Conservation (phyloP, 2,888 invertebrate species). For the Spisula solida region DNA sequence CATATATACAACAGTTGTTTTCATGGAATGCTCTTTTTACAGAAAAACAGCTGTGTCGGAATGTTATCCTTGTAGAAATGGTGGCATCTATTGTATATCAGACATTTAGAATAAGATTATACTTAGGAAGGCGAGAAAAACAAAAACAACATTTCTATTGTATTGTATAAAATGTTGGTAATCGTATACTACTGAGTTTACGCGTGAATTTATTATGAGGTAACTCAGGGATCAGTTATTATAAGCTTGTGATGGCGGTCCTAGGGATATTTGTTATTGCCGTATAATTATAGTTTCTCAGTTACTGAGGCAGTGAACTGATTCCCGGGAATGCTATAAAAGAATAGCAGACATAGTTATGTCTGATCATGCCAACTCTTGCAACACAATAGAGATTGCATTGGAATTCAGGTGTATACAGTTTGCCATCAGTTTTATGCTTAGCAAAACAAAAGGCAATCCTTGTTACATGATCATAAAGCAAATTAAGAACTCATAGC, state of each 20-base stretch:
- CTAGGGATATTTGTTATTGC: slow-evolving; percentile 3
- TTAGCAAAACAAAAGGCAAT: background rate
- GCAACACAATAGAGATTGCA: slow-evolving; percentile 19
- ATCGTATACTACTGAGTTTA: slow-evolving; percentile 24
- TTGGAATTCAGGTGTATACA: slow-evolving; percentile 7
- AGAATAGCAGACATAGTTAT: slow-evolving; percentile 6
- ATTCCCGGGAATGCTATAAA: slow-evolving; percentile 18
- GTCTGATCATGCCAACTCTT: slow-evolving; percentile 11
- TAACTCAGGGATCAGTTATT: background rate
- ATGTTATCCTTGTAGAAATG: background rate
- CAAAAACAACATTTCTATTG: background rate
- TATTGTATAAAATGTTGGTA: background rate
- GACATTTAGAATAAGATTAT: background rate
- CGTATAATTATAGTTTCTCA: slow-evolving; percentile 25
- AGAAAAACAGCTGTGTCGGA: slow-evolving; percentile 29
- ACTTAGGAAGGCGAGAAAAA: background rate
- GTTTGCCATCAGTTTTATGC: background rate
- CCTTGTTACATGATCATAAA: slow-evolving; percentile 19
- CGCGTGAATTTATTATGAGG: slow-evolving; percentile 10
- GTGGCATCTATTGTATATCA: slow-evolving; percentile 9
- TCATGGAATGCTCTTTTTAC: slow-evolving; percentile 46
- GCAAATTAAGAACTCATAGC: background rate
- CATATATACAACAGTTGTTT: slow-evolving; percentile 31
- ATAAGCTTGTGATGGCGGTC: background rate
- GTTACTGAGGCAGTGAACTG: background rate